Evolutionary conservation across 2,113 vertebrate genomes (phyloP), one percentile per base, ranked within the genome.

Genomic region (Cynocephalus volans): DNA sequence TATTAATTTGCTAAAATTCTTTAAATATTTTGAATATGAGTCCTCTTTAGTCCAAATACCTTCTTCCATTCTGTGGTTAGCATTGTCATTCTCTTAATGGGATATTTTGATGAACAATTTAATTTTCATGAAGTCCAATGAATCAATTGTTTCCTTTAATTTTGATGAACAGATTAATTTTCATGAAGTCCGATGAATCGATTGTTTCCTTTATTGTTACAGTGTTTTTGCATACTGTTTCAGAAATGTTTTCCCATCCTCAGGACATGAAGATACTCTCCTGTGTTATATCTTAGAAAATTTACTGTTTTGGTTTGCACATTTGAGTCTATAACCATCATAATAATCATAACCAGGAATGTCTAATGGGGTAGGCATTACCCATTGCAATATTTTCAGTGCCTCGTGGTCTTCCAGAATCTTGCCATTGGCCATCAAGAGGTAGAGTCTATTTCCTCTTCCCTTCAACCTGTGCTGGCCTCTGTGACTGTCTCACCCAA

Each of bases 11-110:
- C 48, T 56, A n/a, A 36, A 50, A 31, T 81, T 77, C 75, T 58
- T 93, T 50, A 89, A 76, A 86, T 31, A 62, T 69, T 90, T 75
- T 82, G 36, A 87, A 31, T 60, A 70, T 0, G 18, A 79, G 36
- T 65, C 52, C 41, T 77, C 50, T 77, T 83, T 96, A 48, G n/a
- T 92, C 24, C 73, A 45, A 31, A 73, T 73, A 14, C 88, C 52
- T 89, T 81, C 50, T 93, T 36, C 19, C n/a, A 28, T 54, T 48
- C 64, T 72, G 54, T 70, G 80, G 65, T 89, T 77, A 89, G 54
- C 80, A 45, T 89, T 96, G 89, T 89, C 72, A 50, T 83, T 75
- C 4, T 81, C 72, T 83, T 91, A 70, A 54, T 83, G 48, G 54
- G 56, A 21, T 88, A 28, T 79, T 85, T 64, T 33, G 33, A 93